Evolutionary conservation across 2,113 vertebrate genomes (phyloP).

Genomic region (Apodemus sylvaticus): DNA sequence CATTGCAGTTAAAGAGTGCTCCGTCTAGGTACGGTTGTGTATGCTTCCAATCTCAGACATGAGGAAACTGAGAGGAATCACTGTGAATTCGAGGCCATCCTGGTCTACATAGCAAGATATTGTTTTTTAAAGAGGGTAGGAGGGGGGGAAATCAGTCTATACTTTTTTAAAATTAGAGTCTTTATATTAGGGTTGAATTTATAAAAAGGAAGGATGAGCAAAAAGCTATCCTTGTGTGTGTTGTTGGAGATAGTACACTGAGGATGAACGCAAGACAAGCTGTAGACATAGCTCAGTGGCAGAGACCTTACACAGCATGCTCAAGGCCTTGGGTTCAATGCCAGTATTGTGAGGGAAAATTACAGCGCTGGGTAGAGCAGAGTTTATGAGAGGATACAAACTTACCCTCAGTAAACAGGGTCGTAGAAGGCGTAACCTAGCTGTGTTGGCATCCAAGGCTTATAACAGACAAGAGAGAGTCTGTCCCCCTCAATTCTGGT

Average conservation of each 20-base stretch:
- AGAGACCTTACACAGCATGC: background rate
- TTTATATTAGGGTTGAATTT: background rate
- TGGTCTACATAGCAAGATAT: background rate
- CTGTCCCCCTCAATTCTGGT: background rate
- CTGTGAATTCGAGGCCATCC: background rate
- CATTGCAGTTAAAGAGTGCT: background rate
- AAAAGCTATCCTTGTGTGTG: background rate
- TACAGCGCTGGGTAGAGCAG: background rate
- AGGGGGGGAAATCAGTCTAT: background rate
- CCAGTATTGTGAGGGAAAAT: background rate
- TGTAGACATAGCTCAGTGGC: background rate
- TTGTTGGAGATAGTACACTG: background rate
- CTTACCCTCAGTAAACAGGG: background rate
- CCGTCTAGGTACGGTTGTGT: background rate
- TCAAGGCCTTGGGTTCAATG: background rate
- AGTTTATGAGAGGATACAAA: too few relatives aligned
- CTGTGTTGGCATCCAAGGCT: background rate
- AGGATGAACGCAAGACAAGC: background rate
- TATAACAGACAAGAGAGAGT: background rate
- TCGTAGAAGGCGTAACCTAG: background rate
- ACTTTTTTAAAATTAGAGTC: background rate
- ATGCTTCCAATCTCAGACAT: background rate
- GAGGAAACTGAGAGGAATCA: background rate
- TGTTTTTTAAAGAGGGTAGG: background rate
- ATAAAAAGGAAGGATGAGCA: background rate